phyloP scores from a whole-genome alignment of 2,888 invertebrate genomes.

The Drosophila tanythrix region DNA sequence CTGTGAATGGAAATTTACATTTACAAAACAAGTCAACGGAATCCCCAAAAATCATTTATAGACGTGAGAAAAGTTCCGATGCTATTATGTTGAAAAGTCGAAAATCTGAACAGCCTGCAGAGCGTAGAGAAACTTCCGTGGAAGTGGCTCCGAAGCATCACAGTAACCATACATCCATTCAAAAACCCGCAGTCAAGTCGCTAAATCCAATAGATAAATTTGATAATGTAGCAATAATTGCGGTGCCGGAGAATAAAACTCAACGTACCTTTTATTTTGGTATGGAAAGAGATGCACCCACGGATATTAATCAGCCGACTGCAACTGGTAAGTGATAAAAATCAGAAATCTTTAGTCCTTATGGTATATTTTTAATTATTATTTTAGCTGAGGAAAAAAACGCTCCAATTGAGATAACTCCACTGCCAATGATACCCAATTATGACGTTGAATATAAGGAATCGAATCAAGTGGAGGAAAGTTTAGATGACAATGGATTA shows the following conservation, averaged over 20 bases:
- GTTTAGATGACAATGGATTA: constrained; percentile 87
- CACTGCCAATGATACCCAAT: constrained; percentile 84
- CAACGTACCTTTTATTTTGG: constrained; percentile 91
- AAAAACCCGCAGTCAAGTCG: constrained; percentile 2
- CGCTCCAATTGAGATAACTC: constrained; percentile 10
- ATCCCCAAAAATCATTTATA: constrained; percentile 24
- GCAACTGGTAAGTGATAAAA: constrained; percentile 16
- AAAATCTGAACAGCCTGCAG: constrained; percentile 27
- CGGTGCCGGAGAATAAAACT: constrained; percentile 48
- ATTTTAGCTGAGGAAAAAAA: constrained; percentile 31
- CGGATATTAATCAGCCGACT: not conserved
- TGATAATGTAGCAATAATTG: constrained; percentile 19
- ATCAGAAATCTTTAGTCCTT: not conserved
- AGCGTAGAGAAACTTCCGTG: not conserved
- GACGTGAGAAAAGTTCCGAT: constrained; percentile 77
- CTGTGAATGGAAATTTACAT: constrained; percentile 31
- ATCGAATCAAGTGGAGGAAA: constrained; percentile 65
- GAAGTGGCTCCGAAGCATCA: constrained; percentile 5
- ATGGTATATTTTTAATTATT: not conserved
- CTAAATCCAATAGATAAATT: constrained; percentile 13
- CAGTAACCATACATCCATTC: not conserved
- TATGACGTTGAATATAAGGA: constrained; percentile 87
- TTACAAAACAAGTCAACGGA: constrained; percentile 10
- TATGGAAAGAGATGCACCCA: constrained; percentile 88
- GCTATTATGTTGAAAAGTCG: constrained; percentile 57